Evolutionary conservation across 2,113 vertebrate species (phyloP).

Genomic region (Carassius auratus): DNA sequence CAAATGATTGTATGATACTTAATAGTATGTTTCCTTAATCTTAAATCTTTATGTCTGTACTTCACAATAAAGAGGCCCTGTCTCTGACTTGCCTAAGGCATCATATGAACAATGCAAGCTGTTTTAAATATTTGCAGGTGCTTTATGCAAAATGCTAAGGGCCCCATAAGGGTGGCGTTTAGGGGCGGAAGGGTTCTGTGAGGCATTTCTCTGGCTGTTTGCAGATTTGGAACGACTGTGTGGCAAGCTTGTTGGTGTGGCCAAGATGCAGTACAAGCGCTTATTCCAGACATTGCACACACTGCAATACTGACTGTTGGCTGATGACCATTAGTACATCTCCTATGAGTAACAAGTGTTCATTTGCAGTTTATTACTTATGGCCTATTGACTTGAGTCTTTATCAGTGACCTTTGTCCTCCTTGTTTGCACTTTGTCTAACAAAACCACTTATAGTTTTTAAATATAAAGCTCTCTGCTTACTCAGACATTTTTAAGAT

Average conservation of each 20-base stretch:
- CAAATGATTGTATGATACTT: neutral
- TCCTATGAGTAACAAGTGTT: constrained; percentile 25
- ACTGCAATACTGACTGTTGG: neutral
- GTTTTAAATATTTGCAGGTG: constrained; percentile 1
- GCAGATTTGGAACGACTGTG: neutral
- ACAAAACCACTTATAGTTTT: constrained; percentile 3
- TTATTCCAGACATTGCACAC: neutral
- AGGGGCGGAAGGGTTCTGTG: too few species aligned
- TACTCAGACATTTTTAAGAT: neutral
- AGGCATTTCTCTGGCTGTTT: neutral
- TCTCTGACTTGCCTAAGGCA: neutral
- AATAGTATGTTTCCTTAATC: neutral
- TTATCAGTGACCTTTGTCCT: constrained; percentile 36
- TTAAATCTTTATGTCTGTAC: neutral
- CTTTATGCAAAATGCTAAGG: neutral
- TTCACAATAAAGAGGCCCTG: neutral
- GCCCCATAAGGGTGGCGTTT: constrained; percentile 7
- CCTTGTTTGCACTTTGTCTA: neutral
- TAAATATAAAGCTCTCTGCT: neutral
- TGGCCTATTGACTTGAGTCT: constrained; percentile 13
- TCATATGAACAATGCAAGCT: neutral
- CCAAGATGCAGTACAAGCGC: neutral
- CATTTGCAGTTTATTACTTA: constrained; percentile 40
- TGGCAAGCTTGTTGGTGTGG: constrained; percentile 13
- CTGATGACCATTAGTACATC: neutral